Percentiles rank a stretch among this genome's conserved stretches.
These are phyloP conservation scores for Actenoides hombroni DNA, from an alignment of 2,113 vertebrate species.

Conservation along the genomic window DNA sequence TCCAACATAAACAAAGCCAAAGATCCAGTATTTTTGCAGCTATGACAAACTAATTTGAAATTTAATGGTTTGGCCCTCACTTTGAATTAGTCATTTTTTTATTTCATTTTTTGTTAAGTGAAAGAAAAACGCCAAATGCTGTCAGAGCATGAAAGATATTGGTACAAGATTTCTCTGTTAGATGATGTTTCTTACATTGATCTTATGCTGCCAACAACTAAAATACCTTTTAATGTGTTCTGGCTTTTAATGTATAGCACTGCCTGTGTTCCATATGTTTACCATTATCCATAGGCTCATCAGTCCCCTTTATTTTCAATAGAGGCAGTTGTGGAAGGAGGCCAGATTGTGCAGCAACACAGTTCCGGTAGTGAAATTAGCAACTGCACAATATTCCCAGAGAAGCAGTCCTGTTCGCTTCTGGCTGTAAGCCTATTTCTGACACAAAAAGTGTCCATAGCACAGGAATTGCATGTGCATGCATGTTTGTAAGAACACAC, in stretches of 20 bases:
- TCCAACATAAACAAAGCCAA: slow-evolving; percentile 72
- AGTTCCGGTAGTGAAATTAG: slow-evolving; percentile 82
- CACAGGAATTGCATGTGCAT: background rate
- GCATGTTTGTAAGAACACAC: background rate
- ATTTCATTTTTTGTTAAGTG: background rate
- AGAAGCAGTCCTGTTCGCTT: slow-evolving; percentile 68
- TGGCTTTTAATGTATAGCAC: slow-evolving; percentile 67
- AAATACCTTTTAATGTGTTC: slow-evolving; percentile 77
- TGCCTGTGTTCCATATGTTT: slow-evolving; percentile 76
- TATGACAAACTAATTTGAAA: slow-evolving; percentile 63
- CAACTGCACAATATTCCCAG: slow-evolving; percentile 77
- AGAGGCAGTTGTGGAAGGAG: slow-evolving; percentile 74
- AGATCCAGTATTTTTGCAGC: slow-evolving; percentile 58
- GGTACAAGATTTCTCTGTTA: slow-evolving; percentile 55
- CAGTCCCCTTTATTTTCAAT: slow-evolving; percentile 71
- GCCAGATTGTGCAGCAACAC: slow-evolving; percentile 70
- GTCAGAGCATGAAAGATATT: slow-evolving; percentile 43
- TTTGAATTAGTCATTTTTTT: slow-evolving; percentile 56
- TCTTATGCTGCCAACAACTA: slow-evolving; percentile 65
- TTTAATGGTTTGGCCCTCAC: slow-evolving; percentile 40
- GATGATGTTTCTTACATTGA: slow-evolving; percentile 64
- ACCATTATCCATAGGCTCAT: slow-evolving; percentile 78
- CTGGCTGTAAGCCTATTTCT: slow-evolving; percentile 64
- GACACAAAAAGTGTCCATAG: slow-evolving; percentile 8
- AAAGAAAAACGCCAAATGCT: slow-evolving; percentile 10